Percentiles rank a stretch among this genome's conserved stretches.
Evolutionary conservation across 2,888 invertebrate genomes (phyloP).

Genomic region (Actias luna): DNA sequence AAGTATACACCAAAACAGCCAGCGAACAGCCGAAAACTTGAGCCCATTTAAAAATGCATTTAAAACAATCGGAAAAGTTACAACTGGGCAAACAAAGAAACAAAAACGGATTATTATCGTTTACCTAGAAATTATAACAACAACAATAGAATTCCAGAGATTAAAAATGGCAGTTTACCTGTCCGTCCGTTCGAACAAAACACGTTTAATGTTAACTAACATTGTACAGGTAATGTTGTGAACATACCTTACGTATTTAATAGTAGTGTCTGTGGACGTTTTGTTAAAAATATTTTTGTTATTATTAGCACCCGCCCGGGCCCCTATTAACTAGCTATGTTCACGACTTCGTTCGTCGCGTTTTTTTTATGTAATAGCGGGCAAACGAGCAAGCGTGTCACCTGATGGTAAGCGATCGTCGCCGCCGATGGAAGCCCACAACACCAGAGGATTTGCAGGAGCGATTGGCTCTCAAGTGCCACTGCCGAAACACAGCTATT

Average conservation of each 20-base stretch:
- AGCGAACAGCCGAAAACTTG: not conserved
- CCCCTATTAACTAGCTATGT: no score
- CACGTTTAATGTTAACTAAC: conserved; percentile 1
- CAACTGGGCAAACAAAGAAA: not conserved
- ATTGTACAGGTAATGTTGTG: not conserved
- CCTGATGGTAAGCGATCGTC: no score
- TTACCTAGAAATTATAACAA: conserved; percentile 13
- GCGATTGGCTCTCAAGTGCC: no score
- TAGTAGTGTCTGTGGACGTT: not conserved
- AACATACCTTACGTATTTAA: not conserved
- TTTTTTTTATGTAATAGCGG: no score
- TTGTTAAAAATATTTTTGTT: not conserved
- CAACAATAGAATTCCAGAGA: conserved; percentile 17
- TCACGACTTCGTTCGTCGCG: no score
- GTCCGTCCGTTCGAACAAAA: conserved; percentile 16
- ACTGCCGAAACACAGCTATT: no score
- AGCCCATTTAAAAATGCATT: not conserved
- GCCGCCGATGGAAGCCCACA: no score
- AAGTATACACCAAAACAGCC: not conserved
- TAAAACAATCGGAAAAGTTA: not conserved
- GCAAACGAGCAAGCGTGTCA: no score
- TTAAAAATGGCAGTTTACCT: conserved; percentile 5
- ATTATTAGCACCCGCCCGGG: no score
- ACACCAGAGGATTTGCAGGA: no score
- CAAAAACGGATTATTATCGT: not conserved